Conservation (phyloP, 2,888 invertebrate species). For the Synanthedon andrenaeformis region DNA sequence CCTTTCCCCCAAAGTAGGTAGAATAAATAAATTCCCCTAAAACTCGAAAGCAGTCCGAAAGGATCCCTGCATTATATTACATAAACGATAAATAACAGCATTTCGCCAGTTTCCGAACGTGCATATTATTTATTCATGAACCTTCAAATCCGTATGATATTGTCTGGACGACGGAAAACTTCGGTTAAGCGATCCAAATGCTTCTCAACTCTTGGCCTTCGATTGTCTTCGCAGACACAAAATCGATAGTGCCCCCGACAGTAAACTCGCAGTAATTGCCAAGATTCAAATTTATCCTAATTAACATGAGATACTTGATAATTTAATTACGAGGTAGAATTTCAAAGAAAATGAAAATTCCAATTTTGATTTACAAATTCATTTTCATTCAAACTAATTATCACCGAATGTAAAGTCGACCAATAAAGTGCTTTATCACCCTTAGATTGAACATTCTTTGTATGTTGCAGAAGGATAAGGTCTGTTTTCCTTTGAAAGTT, state of each 20-base stretch:
- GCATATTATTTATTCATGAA: not conserved
- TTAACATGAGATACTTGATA: constrained; percentile 1
- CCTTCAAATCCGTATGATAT: not conserved
- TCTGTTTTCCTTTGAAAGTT: no score
- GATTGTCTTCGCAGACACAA: not conserved
- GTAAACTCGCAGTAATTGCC: not conserved
- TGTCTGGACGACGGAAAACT: not conserved
- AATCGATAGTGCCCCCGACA: not conserved
- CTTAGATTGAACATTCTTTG: no score
- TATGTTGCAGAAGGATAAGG: no score
- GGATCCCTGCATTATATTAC: not conserved
- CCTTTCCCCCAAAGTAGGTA: no score
- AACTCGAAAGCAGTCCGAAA: no score
- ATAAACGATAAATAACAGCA: not conserved
- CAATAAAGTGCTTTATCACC: no score
- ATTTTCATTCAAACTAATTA: no score
- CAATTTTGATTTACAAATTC: no score
- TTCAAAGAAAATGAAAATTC: no score
- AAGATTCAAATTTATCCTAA: constrained; percentile 1
- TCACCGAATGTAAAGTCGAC: no score
- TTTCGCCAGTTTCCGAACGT: not conserved
- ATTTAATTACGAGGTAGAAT: not conserved
- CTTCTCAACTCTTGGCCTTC: not conserved
- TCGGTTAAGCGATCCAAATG: not conserved
- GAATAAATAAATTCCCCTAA: no score